Conservation (phyloP, 2,113 vertebrate genomes). For the Miniopterus natalensis region DNA sequence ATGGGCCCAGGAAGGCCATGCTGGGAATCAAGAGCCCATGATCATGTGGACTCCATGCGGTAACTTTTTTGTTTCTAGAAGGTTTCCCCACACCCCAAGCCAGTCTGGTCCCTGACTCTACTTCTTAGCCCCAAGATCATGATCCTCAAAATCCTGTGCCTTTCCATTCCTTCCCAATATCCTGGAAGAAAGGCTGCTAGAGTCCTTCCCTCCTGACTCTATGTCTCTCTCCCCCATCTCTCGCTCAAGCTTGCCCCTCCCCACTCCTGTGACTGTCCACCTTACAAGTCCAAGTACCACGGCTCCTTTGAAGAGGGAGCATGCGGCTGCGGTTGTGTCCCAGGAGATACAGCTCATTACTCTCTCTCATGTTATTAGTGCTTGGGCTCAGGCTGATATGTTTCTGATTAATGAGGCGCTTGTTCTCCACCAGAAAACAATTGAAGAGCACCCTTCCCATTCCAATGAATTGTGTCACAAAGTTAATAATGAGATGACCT, state of each 20-base stretch:
- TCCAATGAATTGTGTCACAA: constrained; percentile 81
- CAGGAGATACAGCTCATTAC: constrained; percentile 67
- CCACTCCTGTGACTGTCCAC: not conserved
- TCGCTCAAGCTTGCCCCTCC: not conserved
- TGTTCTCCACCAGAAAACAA: constrained; percentile 86
- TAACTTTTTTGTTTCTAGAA: not conserved
- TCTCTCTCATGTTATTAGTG: constrained; percentile 78
- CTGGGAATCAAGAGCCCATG: not conserved
- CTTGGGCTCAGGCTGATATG: constrained; percentile 72
- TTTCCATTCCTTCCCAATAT: not conserved
- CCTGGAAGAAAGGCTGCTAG: not conserved
- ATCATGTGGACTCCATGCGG: not conserved
- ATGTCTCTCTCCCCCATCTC: not conserved
- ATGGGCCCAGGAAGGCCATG: not conserved
- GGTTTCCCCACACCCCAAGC: no score
- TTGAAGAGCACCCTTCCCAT: constrained; percentile 82
- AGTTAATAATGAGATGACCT: constrained; percentile 84
- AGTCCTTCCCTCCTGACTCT: not conserved
- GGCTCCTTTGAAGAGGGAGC: constrained; percentile 62
- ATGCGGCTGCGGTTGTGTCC: not conserved
- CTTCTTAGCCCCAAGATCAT: not conserved
- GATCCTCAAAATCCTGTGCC: not conserved
- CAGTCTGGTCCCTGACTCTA: not conserved
- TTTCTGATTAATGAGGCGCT: constrained; percentile 86
- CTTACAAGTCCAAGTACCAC: constrained; percentile 32